phyloP scores from a whole-genome alignment of 2,113 vertebrate species.

The Malurus cyaneus region DNA sequence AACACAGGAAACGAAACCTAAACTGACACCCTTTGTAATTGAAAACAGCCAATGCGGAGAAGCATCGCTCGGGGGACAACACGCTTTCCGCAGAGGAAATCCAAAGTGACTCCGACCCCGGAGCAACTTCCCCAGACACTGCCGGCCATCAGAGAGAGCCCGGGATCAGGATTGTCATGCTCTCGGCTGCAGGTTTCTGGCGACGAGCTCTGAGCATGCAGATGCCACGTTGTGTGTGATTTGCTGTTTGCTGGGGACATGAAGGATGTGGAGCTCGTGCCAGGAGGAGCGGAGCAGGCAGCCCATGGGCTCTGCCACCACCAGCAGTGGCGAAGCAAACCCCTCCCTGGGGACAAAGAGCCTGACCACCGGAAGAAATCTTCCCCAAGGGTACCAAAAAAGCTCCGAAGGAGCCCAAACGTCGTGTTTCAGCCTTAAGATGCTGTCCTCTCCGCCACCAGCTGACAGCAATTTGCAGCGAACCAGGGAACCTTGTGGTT shows the following conservation, averaged over 20 bases:
- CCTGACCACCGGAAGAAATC: neutral
- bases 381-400: neutral
- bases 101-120: accelerated
- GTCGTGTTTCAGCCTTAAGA: neutral
- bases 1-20: neutral
- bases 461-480: neutral
- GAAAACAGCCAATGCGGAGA: neutral
- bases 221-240: neutral
- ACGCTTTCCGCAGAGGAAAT: neutral
- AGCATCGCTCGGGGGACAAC: neutral
- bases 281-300: neutral
- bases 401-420: neutral
- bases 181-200: neutral
- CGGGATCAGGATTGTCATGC: accelerated
- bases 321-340: neutral
- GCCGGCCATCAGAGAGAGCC: neutral
- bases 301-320: neutral
- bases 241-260: neutral
- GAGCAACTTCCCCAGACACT: neutral
- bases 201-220: accelerated
- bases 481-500: accelerated
- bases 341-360: neutral
- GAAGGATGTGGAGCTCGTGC: neutral
- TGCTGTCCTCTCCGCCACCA: neutral
- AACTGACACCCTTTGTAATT: neutral